phyloP scores from a whole-genome alignment of 2,113 vertebrate species.

The human region DNA sequence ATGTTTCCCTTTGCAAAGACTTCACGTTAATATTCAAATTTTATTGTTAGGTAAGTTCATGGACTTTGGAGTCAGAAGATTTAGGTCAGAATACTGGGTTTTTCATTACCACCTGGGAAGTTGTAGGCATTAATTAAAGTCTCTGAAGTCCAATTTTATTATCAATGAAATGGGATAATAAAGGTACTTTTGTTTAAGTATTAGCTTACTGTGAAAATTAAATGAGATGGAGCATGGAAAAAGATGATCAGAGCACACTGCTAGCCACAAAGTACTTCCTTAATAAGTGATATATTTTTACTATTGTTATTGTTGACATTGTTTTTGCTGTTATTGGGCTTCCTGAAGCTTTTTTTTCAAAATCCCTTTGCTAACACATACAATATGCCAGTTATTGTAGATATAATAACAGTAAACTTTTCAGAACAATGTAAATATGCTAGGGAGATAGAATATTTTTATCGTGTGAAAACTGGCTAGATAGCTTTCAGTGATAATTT shows the following conservation, averaged over 20 bases:
- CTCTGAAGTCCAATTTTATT: not conserved
- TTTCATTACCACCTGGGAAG: not conserved
- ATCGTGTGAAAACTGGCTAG: not conserved
- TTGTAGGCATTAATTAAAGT: not conserved
- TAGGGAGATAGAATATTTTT: not conserved
- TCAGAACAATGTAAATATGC: not conserved
- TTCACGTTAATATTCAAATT: not conserved
- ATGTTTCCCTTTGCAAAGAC: not conserved
- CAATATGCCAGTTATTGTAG: not conserved
- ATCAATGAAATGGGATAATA: not conserved
- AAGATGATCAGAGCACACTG: not conserved
- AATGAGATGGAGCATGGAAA: not conserved
- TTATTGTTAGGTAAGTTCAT: not conserved
- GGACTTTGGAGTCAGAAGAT: not conserved
- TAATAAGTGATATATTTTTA: not conserved
- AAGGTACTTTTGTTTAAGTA: not conserved
- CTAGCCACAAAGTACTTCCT: not conserved
- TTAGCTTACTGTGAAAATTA: not conserved
- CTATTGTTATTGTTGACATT: not conserved
- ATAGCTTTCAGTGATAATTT: slow-evolving; percentile 42
- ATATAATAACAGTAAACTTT: not conserved
- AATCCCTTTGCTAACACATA: not conserved
- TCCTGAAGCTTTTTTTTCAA: not conserved
- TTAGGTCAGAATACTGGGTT: not conserved
- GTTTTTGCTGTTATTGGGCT: not conserved